These are phyloP conservation scores for Oplegnathus fasciatus DNA, from an alignment of 2,113 vertebrate species.

Conservation along the genomic window DNA sequence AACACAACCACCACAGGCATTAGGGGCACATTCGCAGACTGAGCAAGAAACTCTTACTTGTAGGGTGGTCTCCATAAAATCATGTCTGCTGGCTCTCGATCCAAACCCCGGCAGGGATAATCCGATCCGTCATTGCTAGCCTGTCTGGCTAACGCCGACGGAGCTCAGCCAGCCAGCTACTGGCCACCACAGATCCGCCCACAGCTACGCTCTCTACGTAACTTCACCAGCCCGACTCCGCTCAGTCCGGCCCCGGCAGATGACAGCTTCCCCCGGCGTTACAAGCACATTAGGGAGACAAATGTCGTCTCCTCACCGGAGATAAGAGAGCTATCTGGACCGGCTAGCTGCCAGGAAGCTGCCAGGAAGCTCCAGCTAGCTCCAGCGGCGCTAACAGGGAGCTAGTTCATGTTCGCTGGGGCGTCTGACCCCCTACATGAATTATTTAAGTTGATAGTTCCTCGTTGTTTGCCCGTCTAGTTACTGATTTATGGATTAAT, in stretches of 20 bases:
- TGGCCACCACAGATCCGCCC: constrained; percentile 62
- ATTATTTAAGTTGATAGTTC: background rate
- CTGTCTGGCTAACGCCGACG: constrained; percentile 54
- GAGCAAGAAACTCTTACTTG: constrained; percentile 65
- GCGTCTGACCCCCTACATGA: background rate
- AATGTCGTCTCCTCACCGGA: background rate
- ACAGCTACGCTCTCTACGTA: constrained; percentile 53
- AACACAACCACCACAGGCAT: background rate
- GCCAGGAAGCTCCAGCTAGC: background rate
- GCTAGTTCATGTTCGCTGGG: background rate
- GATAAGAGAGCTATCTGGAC: background rate
- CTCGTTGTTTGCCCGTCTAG: background rate
- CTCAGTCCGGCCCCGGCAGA: background rate
- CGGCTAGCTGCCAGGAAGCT: background rate
- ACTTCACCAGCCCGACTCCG: background rate
- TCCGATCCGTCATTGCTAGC: constrained; percentile 74
- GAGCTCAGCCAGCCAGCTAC: constrained; percentile 36
- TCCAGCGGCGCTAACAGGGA: background rate
- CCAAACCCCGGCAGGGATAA: constrained; percentile 53
- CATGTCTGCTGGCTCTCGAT: constrained; percentile 58
- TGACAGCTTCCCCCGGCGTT: background rate
- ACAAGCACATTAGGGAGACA: background rate
- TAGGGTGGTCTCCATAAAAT: constrained; percentile 57
- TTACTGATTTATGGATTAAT: constrained; percentile 1
- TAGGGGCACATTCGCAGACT: background rate